Percentiles rank a stretch among this genome's conserved stretches.
phyloP scores from a whole-genome alignment of 2,113 vertebrate species.

The Oryzias celebensis region DNA sequence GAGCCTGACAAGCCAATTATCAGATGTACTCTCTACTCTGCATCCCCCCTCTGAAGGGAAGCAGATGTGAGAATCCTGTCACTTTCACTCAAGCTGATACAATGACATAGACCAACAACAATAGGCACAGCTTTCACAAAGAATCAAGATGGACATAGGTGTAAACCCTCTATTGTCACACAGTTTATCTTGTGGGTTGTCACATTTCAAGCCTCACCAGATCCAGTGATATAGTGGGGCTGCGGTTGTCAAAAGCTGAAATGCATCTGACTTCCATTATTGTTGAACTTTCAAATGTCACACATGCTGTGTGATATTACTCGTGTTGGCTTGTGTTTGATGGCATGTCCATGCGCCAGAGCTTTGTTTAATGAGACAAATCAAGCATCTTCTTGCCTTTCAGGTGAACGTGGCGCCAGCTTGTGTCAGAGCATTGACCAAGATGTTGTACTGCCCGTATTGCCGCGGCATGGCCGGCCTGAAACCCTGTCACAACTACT shows the following conservation, averaged over 20 bases:
- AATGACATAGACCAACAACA: conserved; percentile 56
- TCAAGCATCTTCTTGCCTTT: conserved; percentile 39
- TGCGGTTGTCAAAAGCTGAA: conserved; percentile 36
- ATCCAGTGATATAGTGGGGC: conserved; percentile 15
- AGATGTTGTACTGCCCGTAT: conserved; percentile 96
- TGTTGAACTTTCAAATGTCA: conserved; percentile 13
- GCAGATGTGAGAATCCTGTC: conserved; percentile 68
- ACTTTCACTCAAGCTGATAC: conserved; percentile 49
- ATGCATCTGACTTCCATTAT: background rate
- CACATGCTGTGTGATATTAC: background rate
- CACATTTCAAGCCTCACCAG: conserved; percentile 32
- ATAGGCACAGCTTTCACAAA: conserved; percentile 53
- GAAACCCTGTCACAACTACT: conserved; percentile 94
- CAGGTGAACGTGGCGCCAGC: conserved; percentile 93
- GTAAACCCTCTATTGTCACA: conserved; percentile 44
- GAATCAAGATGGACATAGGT: conserved; percentile 50
- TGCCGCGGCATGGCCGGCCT: conserved; percentile 87
- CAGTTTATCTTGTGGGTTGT: conserved; percentile 43
- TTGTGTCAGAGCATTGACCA: conserved; percentile 91
- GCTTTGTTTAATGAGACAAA: conserved; percentile 1
- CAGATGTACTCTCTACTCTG: conserved; percentile 59
- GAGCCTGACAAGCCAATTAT: conserved; percentile 73
- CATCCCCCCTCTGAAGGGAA: conserved; percentile 60
- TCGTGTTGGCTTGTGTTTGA: background rate
- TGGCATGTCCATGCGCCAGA: background rate